These are phyloP conservation scores for Sorex fumeus DNA, from an alignment of 2,113 vertebrate genomes.

Conservation along the genomic window DNA sequence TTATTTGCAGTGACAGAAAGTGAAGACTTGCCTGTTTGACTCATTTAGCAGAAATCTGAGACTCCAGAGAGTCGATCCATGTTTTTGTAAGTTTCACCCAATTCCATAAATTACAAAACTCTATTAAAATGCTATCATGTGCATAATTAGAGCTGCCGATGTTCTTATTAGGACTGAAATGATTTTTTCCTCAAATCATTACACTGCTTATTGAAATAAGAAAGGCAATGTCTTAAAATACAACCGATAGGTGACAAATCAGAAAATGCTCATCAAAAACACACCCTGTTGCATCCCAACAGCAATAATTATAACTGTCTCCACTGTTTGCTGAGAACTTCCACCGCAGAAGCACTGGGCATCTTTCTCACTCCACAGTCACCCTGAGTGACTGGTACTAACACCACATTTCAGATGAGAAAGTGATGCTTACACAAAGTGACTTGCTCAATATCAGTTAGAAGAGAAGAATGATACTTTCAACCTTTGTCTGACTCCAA, in stretches of 20 bases:
- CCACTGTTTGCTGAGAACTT: background rate
- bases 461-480: background rate
- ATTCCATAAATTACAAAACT: constrained; percentile 78
- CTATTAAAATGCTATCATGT: constrained; percentile 77
- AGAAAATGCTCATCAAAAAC: constrained; percentile 57
- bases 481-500: background rate
- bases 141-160: constrained; percentile 79
- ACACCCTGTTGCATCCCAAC: background rate
- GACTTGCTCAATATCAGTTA: background rate
- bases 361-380: background rate
- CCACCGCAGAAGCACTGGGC: background rate
- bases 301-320: background rate
- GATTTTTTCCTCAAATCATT: constrained; percentile 83
- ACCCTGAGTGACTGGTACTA: background rate
- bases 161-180: constrained; percentile 80
- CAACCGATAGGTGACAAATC: constrained; percentile 53
- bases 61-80: constrained; percentile 63
- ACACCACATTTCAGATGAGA: background rate
- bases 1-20: constrained; percentile 81
- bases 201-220: constrained; percentile 76
- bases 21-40: constrained; percentile 68
- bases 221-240: constrained; percentile 74
- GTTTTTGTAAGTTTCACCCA: constrained; percentile 83
- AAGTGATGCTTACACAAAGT: background rate
- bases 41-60: constrained; percentile 71